Evolutionary conservation across 1,140 invertebrate species (phyloP), one percentile per base, ranked within the genome.

Genomic region (Rhagoletis pomonella): DNA sequence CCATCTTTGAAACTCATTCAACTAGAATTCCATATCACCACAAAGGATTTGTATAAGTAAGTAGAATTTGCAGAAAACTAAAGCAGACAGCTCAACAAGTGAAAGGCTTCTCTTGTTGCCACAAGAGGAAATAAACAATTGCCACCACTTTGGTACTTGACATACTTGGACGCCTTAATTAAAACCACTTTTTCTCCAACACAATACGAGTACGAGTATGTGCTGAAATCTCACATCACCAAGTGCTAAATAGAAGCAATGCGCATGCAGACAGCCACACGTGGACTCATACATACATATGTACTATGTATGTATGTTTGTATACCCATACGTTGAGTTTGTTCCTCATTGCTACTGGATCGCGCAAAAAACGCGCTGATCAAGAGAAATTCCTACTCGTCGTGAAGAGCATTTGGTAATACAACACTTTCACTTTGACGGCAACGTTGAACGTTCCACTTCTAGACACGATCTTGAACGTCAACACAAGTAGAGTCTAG

Each of bases 81-180:
- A 4, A n/a, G 17, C 47, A 81, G 44, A 19, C 47, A 81, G 44
- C 47, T 19, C 73, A 81, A 55, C 47, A 81, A 81, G 73, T 81
- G 73, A 81, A 81, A 81, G 73, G 73, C 73, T 81, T 81, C n/a
- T 81, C 47, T 55, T 47, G 50, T 81, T 81, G 19, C 42, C 73
- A 55, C 73, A 81, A 81, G 47, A 55, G 73, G 73, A 81, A 81
- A 55, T 81, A n/a, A 81, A n/a, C 73, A 81, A 50, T 81, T 55
- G 42, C 44, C 73, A 81, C 73, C 3, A 81, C 73, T 81, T 17
- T n/a, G 5, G 47, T 81, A 81, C 73, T 81, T 81, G 73, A 81
- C 73, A 81, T 81, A 81, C 73, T 81, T 81, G 73, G 73, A 55
- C 17, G 73, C 73, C 42, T 81, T 81, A 81, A 81, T 81, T 81